Base-by-base conservation (phyloP, 2,113 vertebrate species). In the Euleptes europaea region DNA sequence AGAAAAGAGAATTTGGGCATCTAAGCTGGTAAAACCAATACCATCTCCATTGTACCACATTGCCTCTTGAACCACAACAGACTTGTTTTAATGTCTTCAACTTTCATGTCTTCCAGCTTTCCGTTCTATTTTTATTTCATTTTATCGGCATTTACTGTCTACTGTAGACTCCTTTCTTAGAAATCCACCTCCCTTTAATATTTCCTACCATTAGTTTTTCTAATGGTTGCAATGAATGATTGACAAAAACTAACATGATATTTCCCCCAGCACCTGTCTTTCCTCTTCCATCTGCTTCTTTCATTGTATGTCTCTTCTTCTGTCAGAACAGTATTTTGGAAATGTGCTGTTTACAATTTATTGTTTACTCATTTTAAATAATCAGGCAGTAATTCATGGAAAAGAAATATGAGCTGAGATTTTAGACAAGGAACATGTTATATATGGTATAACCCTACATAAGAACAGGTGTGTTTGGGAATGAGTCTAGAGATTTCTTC, bases 401-500 rank as follows among this genome's bases (percentile, higher is more conserved):
- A 10, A 73, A 85, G 40, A 63, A 72, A 79, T 72, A 49, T 5
- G 23, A 60, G n/a, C 14, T 72, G 13, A 49, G 40, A 35, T 79
- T 84, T 69, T 35, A 35, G 10, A 63, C n/a, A 23, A 54, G 21
- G 2, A 49, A 65, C 26, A 78, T 47, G 5, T 42, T 72, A 63
- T 57, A 79, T 72, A 60, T 63, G 40, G 38, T 69, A 65, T 23
- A 79, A 5, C 11, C 28, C 31, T 65, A 38, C 23, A 78, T 78
- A 71, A 78, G 49, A 78, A 44, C 75, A 85, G 74, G 66, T 78
- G 38, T 60, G 42, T 79, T 80, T 80, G 35, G 42, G 54, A 33
- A 44, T 79, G 19, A 60, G 19, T 49, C 23, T 80, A 73, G 54
- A 85, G 54, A 65, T 65, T 33, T 65, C 40, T 65, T 72, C 40